phyloP scores from a whole-genome alignment of 2,113 vertebrate genomes.

The Motacilla alba region DNA sequence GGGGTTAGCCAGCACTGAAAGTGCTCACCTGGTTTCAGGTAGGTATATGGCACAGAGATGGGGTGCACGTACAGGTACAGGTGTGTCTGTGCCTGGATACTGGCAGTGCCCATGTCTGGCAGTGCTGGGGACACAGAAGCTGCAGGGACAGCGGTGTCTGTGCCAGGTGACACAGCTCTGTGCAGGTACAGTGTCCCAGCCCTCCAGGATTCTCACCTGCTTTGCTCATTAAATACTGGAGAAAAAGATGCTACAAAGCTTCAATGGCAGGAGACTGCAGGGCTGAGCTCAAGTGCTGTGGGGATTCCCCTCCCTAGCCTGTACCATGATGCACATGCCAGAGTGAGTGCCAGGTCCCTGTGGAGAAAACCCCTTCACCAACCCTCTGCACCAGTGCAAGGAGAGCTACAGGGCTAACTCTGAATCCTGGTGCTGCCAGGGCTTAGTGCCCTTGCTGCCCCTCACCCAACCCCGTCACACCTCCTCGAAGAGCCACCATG shows the following conservation, averaged over 20 bases:
- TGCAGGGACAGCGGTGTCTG: not conserved
- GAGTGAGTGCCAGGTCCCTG: not conserved
- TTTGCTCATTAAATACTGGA: not conserved
- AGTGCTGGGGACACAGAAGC: fast-evolving
- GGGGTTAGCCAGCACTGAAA: too few relatives aligned
- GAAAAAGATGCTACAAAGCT: not conserved
- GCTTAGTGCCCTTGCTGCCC: not conserved
- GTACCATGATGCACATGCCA: not conserved
- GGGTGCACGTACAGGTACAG: fast-evolving
- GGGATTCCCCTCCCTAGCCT: not conserved
- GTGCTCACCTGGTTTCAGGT: not conserved
- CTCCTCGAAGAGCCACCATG: fast-evolving
- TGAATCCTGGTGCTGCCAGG: not conserved
- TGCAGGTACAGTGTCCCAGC: fast-evolving
- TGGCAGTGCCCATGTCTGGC: not conserved
- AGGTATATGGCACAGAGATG: not conserved
- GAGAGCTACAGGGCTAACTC: not conserved
- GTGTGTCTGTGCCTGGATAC: not conserved
- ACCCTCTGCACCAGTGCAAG: not conserved
- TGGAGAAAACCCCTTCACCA: not conserved
- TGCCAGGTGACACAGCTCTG: too few relatives aligned
- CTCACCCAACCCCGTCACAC: fast-evolving
- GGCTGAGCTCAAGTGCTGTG: not conserved
- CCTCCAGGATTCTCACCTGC: not conserved
- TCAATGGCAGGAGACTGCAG: fast-evolving